A percentile compares a stretch with the other conserved stretches of the same genome.
These are phyloP conservation scores for Pocillopora meandrina DNA, from an alignment of 92 coral and sea anemone genomes.

Conservation along the genomic window DNA sequence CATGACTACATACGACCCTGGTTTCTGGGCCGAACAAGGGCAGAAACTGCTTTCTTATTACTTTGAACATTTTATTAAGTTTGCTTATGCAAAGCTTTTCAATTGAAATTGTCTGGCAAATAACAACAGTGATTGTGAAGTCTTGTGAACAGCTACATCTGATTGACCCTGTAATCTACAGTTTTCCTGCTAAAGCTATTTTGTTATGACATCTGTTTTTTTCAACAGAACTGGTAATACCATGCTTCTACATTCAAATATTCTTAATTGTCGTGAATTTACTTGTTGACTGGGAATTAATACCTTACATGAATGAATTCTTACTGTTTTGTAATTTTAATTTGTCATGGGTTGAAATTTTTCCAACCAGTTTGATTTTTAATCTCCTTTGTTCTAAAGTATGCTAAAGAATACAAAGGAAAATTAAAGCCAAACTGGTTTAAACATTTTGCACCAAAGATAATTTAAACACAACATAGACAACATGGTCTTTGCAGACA, in stretches of 20 bases:
- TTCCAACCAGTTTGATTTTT: too few species aligned
- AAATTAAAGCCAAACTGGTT: too few species aligned
- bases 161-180: not conserved
- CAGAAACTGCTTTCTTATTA: too few species aligned
- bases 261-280: not conserved
- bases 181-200: not conserved
- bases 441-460: too few species aligned
- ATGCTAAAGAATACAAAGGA: too few species aligned
- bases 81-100: slow-evolving; percentile 31
- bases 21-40: slow-evolving; percentile 32
- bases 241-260: not conserved
- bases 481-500: not conserved
- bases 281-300: not conserved
- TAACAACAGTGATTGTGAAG: not conserved
- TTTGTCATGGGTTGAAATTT: too few species aligned
- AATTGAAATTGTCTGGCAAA: not conserved
- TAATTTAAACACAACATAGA: not conserved
- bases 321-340: not conserved
- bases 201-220: not conserved
- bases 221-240: slow-evolving; percentile 1
- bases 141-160: not conserved
- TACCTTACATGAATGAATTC: not conserved
- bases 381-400: too few species aligned
- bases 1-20: too few species aligned
- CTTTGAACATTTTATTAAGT: too few species aligned